Percentiles rank a stretch among this genome's conserved stretches.
Evolutionary conservation across 2,797 vertebrate species (phyloP).

Genomic region (Balearica regulorum): DNA sequence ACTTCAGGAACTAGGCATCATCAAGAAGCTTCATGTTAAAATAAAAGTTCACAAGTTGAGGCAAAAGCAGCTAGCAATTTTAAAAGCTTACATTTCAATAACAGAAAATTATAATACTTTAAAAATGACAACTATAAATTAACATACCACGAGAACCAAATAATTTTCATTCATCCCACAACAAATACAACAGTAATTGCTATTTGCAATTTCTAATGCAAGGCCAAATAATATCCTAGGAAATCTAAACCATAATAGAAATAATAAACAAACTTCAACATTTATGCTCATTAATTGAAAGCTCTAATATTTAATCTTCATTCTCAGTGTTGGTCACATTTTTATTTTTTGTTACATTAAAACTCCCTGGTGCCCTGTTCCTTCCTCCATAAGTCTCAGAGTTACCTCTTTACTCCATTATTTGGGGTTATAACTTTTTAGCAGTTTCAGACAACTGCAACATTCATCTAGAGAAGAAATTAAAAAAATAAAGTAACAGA

Average conservation of each 20-base stretch:
- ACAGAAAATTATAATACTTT: not conserved
- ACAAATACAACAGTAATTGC: not conserved
- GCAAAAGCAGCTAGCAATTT: not conserved
- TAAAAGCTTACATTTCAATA: not conserved
- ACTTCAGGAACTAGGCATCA: not conserved
- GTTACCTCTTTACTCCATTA: not conserved
- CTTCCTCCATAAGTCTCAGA: not conserved
- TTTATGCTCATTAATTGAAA: not conserved
- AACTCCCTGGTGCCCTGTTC: not conserved
- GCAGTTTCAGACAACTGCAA: not conserved
- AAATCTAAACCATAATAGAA: not conserved
- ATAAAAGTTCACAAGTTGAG: not conserved
- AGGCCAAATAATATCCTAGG: not conserved
- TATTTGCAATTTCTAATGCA: not conserved
- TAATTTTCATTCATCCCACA: not conserved
- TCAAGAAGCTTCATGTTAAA: not conserved
- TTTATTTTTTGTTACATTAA: not conserved
- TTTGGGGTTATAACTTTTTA: not conserved
- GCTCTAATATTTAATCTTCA: not conserved
- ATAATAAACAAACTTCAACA: not conserved
- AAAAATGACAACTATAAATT: not conserved
- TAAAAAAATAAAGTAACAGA: not conserved
- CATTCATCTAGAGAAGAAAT: rapidly evolving
- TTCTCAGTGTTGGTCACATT: not conserved
- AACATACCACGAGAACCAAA: not conserved